Percentiles rank a stretch among this genome's conserved stretches.
phyloP scores from a whole-genome alignment of 2,888 invertebrate species.

The Campopleginae sp. region DNA sequence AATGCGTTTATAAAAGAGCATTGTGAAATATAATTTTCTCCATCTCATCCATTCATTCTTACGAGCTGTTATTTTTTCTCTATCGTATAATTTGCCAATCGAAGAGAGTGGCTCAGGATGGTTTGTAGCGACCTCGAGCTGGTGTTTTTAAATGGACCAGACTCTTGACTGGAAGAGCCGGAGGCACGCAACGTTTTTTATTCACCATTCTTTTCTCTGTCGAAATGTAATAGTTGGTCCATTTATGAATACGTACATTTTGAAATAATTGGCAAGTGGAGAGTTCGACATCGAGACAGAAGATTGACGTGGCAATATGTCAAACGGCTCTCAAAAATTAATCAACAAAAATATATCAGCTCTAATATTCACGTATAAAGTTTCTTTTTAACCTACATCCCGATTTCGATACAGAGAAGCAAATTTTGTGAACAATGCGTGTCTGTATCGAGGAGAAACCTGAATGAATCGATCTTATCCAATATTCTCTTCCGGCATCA shows the following conservation, averaged over 20 bases:
- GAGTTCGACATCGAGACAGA: conserved; percentile 19
- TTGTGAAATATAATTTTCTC: neutral
- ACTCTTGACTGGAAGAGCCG: conserved; percentile 3
- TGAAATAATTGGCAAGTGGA: neutral
- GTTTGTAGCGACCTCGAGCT: conserved; percentile 1
- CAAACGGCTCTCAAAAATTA: neutral
- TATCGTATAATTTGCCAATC: conserved; percentile 16
- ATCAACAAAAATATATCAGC: neutral
- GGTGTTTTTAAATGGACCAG: conserved; percentile 2
- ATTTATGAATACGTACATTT: conserved; percentile 1
- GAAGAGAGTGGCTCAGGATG: neutral
- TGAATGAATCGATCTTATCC: neutral
- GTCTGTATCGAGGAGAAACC: neutral
- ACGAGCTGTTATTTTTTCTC: neutral
- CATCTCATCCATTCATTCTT: neutral
- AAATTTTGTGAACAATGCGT: neutral
- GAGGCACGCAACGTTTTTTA: neutral
- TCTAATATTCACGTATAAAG: neutral
- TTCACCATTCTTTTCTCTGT: neutral
- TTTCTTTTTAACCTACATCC: neutral
- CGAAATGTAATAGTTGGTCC: neutral
- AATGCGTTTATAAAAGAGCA: neutral
- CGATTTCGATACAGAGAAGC: neutral
- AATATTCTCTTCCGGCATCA: neutral
- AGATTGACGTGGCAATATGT: neutral